These are phyloP conservation scores for Agonopterix heracliana DNA, from an alignment of 2,888 invertebrate genomes.

Conservation along the genomic window DNA sequence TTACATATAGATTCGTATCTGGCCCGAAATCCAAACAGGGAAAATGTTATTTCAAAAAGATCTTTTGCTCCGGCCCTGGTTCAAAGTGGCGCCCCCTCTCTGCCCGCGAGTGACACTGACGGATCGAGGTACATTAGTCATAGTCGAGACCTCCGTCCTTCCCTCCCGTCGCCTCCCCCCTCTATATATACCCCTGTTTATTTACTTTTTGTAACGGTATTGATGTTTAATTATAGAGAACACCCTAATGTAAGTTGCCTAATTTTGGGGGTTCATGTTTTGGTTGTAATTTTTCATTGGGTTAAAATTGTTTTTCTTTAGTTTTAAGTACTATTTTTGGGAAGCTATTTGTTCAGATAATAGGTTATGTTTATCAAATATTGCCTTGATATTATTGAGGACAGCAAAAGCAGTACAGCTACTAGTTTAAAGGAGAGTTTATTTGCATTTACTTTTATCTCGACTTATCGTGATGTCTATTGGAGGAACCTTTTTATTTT, in stretches of 20 bases:
- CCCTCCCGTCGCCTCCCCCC: conserved; percentile 61
- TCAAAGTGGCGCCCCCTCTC: conserved; percentile 57
- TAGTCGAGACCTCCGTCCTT: conserved; percentile 70
- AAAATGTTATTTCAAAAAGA: conserved; percentile 69
- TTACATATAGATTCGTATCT: conserved; percentile 68
- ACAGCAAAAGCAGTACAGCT: no score
- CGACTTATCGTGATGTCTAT: no score
- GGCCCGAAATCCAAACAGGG: conserved; percentile 43
- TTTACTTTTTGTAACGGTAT: conserved; percentile 76
- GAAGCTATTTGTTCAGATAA: background rate
- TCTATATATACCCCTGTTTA: conserved; percentile 68
- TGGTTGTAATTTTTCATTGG: conserved; percentile 54
- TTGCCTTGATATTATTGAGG: no score
- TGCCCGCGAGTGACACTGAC: conserved; percentile 79
- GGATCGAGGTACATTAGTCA: conserved; percentile 82
- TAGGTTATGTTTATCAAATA: background rate
- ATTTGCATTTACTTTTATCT: no score
- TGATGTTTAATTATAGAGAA: conserved; percentile 75
- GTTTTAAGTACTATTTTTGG: conserved; percentile 14
- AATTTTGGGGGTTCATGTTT: conserved; percentile 63
- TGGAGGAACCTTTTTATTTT: no score
- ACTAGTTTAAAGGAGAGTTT: no score
- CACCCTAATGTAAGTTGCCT: conserved; percentile 59
- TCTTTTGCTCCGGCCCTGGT: conserved; percentile 60
- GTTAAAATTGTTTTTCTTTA: conserved; percentile 28